Conservation (phyloP, 1,140 invertebrate genomes). For the Rhopalosiphum padi region DNA sequence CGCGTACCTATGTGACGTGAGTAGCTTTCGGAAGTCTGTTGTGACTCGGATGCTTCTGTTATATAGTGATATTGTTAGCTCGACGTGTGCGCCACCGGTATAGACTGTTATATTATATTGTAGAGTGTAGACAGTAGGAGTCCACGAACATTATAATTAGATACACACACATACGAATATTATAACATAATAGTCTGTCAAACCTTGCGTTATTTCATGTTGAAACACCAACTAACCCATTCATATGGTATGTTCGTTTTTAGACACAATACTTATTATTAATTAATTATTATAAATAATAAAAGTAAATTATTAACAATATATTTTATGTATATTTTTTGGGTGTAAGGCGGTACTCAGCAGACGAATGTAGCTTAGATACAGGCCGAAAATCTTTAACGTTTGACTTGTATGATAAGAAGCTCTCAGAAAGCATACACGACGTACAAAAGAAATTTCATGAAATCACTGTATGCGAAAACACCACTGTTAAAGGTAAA, state of each 20-base stretch:
- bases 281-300: neutral
- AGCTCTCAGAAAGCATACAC: constrained; percentile 26
- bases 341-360: constrained; percentile 22
- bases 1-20: constrained; percentile 38
- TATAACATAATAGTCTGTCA: constrained; percentile 15
- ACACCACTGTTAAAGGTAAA: constrained; percentile 13
- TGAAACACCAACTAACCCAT: neutral
- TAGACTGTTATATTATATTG: neutral
- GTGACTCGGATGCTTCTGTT: neutral
- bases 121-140: constrained; percentile 27
- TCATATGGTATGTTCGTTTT: neutral
- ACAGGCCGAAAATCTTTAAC: neutral
- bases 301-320: neutral
- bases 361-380: constrained; percentile 35
- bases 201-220: constrained; percentile 5
- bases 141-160: constrained; percentile 39
- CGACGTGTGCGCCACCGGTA: constrained; percentile 17
- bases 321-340: neutral
- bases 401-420: constrained; percentile 26
- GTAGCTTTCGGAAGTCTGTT: constrained; percentile 46
- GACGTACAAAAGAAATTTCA: constrained; percentile 34
- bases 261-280: neutral
- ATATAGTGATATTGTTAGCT: neutral
- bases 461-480: constrained; percentile 36
- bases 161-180: constrained; percentile 24